A percentile compares a stretch with the other conserved stretches of the same genome.
Conservation (phyloP, 2,888 invertebrate species). For the Drosophila mulleri region DNA sequence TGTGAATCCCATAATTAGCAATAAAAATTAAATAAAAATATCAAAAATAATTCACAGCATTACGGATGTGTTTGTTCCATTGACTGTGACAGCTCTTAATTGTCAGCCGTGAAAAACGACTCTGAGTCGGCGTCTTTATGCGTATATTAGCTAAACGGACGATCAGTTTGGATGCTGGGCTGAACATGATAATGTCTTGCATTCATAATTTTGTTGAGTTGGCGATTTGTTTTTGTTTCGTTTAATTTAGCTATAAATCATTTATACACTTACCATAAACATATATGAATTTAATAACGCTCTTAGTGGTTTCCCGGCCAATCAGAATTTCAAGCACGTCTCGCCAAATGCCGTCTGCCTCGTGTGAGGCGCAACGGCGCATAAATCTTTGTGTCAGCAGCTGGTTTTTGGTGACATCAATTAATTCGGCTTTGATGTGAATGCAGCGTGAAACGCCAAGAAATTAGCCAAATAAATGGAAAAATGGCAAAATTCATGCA, state of each 20-base stretch:
- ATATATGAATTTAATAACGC: slow-evolving; percentile 53
- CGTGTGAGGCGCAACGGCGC: slow-evolving; percentile 37
- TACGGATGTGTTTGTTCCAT: slow-evolving; percentile 50
- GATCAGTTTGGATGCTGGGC: slow-evolving; percentile 36
- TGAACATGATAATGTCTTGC: slow-evolving; percentile 60
- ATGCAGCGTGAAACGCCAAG: slow-evolving; percentile 35
- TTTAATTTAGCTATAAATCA: slow-evolving; percentile 67
- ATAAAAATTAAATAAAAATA: slow-evolving; percentile 36
- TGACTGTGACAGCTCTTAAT: slow-evolving; percentile 54
- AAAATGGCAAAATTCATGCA: slow-evolving; percentile 50
- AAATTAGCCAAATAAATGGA: slow-evolving; percentile 13
- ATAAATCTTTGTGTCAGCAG: slow-evolving; percentile 62
- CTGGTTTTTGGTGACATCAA: slow-evolving; percentile 60
- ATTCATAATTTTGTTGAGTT: slow-evolving; percentile 62
- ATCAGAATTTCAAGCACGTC: slow-evolving; percentile 32
- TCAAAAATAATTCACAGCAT: slow-evolving; percentile 52
- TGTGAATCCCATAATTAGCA: slow-evolving; percentile 33
- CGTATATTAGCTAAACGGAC: slow-evolving; percentile 30
- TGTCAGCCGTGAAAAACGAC: slow-evolving; percentile 66
- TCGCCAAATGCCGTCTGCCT: slow-evolving; percentile 24
- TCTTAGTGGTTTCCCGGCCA: slow-evolving; percentile 29
- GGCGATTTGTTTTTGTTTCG: not conserved
- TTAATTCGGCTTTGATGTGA: slow-evolving; percentile 59
- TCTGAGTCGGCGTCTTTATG: slow-evolving; percentile 29
- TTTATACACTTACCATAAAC: slow-evolving; percentile 55